These are phyloP conservation scores for Endomychus coccineus DNA, from an alignment of 2,888 invertebrate species.

Conservation along the genomic window DNA sequence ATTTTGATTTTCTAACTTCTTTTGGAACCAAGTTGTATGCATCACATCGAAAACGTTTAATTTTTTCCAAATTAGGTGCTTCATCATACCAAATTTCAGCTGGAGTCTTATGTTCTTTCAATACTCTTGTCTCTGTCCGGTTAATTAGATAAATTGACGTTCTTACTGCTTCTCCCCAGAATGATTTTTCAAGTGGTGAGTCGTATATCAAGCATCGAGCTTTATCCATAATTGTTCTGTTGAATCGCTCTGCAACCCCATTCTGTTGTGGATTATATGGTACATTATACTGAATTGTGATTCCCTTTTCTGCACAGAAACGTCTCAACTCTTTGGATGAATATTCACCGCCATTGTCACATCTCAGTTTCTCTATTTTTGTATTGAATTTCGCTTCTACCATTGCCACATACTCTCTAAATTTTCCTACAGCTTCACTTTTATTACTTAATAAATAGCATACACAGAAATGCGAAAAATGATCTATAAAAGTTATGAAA, in stretches of 20 bases:
- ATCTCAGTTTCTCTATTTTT: slow-evolving; percentile 22
- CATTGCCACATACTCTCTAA: slow-evolving; percentile 21
- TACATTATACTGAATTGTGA: slow-evolving; percentile 19
- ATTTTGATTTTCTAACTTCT: slow-evolving; percentile 19
- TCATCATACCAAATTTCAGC: slow-evolving; percentile 23
- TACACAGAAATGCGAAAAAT: slow-evolving; percentile 22
- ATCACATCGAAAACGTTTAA: slow-evolving; percentile 23
- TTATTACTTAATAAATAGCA: slow-evolving; percentile 24
- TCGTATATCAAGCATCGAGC: slow-evolving; percentile 21
- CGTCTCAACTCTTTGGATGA: slow-evolving; percentile 16
- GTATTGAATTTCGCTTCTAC: slow-evolving; percentile 19
- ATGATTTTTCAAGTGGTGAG: slow-evolving; percentile 15
- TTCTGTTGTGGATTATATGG: slow-evolving; percentile 18
- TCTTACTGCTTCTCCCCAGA: slow-evolving; percentile 19
- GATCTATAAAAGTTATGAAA: slow-evolving; percentile 24
- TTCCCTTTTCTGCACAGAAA: slow-evolving; percentile 19
- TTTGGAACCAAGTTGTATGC: slow-evolving; percentile 21
- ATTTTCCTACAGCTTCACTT: slow-evolving; percentile 21
- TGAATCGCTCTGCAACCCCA: slow-evolving; percentile 18
- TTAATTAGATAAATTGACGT: slow-evolving; percentile 13
- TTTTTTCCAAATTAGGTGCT: slow-evolving; percentile 22
- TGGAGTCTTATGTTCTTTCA: slow-evolving; percentile 17
- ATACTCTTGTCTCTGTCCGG: slow-evolving; percentile 1
- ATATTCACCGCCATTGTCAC: slow-evolving; percentile 23
- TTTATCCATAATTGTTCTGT: slow-evolving; percentile 19